Evolutionary conservation across 2,797 vertebrate species (phyloP), one percentile per base, ranked within the genome.

Genomic region (Spatula versicolor): DNA sequence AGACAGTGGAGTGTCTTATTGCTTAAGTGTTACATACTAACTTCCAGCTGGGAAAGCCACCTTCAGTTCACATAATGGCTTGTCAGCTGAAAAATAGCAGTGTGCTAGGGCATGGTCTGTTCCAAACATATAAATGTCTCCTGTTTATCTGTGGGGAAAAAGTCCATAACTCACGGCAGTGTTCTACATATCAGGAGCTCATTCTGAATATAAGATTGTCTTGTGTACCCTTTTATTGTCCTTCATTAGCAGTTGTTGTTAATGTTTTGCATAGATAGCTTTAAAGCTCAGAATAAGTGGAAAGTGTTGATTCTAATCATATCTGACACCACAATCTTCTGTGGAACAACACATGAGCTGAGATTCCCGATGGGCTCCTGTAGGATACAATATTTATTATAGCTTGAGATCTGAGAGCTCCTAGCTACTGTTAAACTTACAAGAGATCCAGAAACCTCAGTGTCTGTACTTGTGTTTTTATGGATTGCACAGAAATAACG

Each of bases 371-470:
- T 37, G 96, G 97, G 92, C 94, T 94, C 82, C 92, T 91, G 88
- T 54, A 96, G 82, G 92, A 97, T 97, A 96, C 96, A 98, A 97
- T 98, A 97, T 98, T 98, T 98, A 97, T 98, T 96, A 94, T 87
- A 94, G 94, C 52, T 97, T 77, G 96, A 96, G 96, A 98, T 97
- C 97, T 96, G 94, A 96, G 96, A 97, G 96, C 96, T 98, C 94
- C 95, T 92, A 95, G 95, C 94, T 91, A 95, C 97, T 95, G 95
- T 96, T 94, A 96, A 95, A 96, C 79, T 91, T 97, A 75, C 33
- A 95, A 96, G 92, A 95, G 91, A 96, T 96, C 55, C 96, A 96
- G 91, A 96, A 46, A 95, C 91, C 94, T 87, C 87, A 69, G 92
- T 77, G 74, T 93, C 76, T 86, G 77, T 66, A 89, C 86, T 92